Base-by-base conservation (phyloP, 2,888 invertebrate genomes). In the Copidosoma aretas region DNA sequence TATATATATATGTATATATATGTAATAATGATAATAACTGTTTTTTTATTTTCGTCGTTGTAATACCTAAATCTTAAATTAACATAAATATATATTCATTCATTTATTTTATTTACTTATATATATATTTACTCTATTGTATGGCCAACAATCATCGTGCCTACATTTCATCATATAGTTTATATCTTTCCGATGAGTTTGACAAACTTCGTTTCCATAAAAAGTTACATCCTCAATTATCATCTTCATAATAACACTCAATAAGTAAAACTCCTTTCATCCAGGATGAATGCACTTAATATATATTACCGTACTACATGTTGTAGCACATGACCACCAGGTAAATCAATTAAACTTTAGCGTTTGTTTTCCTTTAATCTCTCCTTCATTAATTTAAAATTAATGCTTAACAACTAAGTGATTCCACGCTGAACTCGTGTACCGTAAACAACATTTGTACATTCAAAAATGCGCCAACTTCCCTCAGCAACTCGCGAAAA, bases 71-170 rank as follows among this genome's bases (percentile, higher is more conserved):
- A 62, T 62, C 71, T 71, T 71, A 71, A 15, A 72, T 71, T 73
- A 72, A 72, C 68, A 70, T 76, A 79, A 73, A 72, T 78, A 73
- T 75, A 75, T 77, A 68, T 73, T 74, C 75, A 76, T 77, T 76
- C 76, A 75, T 76, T 71, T 74, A 70, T 74, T 79, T 41, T 41
- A 41, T 41, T 10, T 41, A 72, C 71, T 75, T 75, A 76, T 77
- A 77, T 77, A 74, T 76, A 72, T 74, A 68, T 74, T 79, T 80
- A 80, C 79, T 80, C 81, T 80, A 81, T 82, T 81, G 80, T 82
- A 83, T 82, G 82, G 82, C 81, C 81, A 82, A 83, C 80, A 82
- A 82, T 82, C 81, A 82, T 32, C 32, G 32, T 82, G 81, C 82
- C 80, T 78, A 77, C 76, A 80, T 75, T 76, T 75, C 17, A 3